Evolutionary conservation across 2,888 invertebrate species (phyloP).

Genomic region (Leptinotarsa haldemani): DNA sequence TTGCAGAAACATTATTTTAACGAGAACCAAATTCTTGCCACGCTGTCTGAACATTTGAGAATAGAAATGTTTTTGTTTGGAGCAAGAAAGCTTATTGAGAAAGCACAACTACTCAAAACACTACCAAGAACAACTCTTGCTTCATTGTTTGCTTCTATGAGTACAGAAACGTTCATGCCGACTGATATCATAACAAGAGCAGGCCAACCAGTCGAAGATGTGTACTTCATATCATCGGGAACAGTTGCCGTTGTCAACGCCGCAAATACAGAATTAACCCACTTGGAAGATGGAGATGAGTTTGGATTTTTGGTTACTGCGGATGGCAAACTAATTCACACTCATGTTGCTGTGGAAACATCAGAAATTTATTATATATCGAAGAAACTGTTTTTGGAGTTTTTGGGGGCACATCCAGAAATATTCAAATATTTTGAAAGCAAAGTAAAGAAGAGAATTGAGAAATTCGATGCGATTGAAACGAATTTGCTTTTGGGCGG

Average conservation of each 20-base stretch:
- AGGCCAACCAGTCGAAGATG: conserved; percentile 63
- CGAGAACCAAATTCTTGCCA: conserved; percentile 62
- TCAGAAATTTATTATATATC: conserved; percentile 9
- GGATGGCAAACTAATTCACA: neutral
- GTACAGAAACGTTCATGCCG: conserved; percentile 34
- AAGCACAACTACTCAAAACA: conserved; percentile 65
- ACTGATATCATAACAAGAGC: conserved; percentile 65
- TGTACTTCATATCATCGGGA: conserved; percentile 69
- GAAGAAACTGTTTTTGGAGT: conserved; percentile 3
- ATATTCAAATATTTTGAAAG: conserved; percentile 4
- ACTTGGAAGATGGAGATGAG: conserved; percentile 69
- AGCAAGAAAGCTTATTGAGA: conserved; percentile 66
- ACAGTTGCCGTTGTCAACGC: conserved; percentile 65
- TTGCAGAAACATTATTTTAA: conserved; percentile 69
- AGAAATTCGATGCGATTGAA: neutral
- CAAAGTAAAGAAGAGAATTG: conserved; percentile 4
- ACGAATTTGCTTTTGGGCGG: neutral
- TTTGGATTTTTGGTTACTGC: conserved; percentile 59
- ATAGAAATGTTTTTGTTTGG: conserved; percentile 66
- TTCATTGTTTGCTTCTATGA: conserved; percentile 35
- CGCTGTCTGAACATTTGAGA: conserved; percentile 60
- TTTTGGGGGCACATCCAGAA: conserved; percentile 1
- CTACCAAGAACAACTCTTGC: conserved; percentile 62
- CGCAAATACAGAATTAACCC: conserved; percentile 67
- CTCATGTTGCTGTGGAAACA: conserved; percentile 15